A percentile compares a stretch with the other conserved stretches of the same genome.
These are phyloP conservation scores for Hyposoter didymator DNA, from an alignment of 2,888 invertebrate genomes.

Conservation along the genomic window DNA sequence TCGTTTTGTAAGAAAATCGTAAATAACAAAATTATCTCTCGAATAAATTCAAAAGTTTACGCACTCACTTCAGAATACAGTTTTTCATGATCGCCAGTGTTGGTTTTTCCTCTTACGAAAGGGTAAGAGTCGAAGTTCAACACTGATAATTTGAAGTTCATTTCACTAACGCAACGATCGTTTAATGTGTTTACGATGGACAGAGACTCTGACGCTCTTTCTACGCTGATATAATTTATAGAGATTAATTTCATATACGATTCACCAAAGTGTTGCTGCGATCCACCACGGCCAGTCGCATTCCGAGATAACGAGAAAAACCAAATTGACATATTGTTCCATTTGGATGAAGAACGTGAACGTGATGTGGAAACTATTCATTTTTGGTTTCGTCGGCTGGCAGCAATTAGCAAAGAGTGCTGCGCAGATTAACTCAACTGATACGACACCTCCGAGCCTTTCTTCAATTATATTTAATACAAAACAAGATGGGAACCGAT, in stretches of 20 bases:
- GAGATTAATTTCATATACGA: not conserved
- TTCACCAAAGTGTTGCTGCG: not conserved
- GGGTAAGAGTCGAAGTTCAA: not conserved
- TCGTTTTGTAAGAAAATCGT: too few relatives aligned
- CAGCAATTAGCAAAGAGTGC: not conserved
- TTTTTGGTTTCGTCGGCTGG: not conserved
- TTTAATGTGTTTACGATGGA: not conserved
- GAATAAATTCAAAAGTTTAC: too few relatives aligned
- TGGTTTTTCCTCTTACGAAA: not conserved
- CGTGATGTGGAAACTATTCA: not conserved
- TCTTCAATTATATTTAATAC: not conserved
- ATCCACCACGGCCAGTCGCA: not conserved
- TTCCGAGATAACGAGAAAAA: not conserved
- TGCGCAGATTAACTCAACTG: not conserved
- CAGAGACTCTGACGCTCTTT: not conserved
- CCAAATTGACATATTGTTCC: not conserved
- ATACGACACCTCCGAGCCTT: not conserved
- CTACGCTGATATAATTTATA: not conserved
- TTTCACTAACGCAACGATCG: not conserved
- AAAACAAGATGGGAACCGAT: not conserved
- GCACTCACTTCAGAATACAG: too few relatives aligned
- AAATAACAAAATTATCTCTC: too few relatives aligned
- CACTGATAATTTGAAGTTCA: not conserved
- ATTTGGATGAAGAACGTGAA: not conserved
- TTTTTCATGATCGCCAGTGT: not conserved